Conservation (phyloP, 2,888 invertebrate genomes). For the Seira ritae region DNA sequence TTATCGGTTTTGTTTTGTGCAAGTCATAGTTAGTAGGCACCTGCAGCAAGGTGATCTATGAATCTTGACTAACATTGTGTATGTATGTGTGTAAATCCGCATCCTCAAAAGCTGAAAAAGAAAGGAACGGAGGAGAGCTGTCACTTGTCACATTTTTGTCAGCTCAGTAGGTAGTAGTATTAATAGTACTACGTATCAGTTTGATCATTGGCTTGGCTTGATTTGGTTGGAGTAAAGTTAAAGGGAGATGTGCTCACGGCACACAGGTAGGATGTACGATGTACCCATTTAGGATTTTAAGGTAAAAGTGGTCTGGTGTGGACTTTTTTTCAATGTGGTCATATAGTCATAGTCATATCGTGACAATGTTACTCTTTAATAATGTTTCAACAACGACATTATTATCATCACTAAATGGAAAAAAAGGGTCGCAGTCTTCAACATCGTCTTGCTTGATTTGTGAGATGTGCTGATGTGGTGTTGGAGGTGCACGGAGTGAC, state of each 20-base stretch:
- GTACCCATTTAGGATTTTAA: constrained; percentile 22
- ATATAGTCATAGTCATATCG: no score
- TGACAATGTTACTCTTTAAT: not conserved
- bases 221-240: constrained; percentile 24
- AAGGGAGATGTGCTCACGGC: constrained; percentile 23
- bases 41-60: not conserved
- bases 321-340: no score
- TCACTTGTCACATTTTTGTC: constrained; percentile 40
- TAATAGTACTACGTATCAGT: no score
- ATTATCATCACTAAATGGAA: constrained; percentile 35
- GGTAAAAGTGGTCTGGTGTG: no score
- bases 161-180: constrained; percentile 29
- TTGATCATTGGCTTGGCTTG: no score
- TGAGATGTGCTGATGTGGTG: not conserved
- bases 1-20: not conserved
- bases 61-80: not conserved
- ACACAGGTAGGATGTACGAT: no score
- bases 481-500: not conserved
- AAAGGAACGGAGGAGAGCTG: constrained; percentile 18
- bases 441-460: constrained; percentile 30
- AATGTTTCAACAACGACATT: constrained; percentile 12
- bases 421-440: constrained; percentile 6
- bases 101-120: not conserved
- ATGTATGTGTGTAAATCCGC: not conserved
- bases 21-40: not conserved